Base-by-base conservation (phyloP, 2,113 vertebrate genomes). In the Calyptommatus sinebrachiatus region DNA sequence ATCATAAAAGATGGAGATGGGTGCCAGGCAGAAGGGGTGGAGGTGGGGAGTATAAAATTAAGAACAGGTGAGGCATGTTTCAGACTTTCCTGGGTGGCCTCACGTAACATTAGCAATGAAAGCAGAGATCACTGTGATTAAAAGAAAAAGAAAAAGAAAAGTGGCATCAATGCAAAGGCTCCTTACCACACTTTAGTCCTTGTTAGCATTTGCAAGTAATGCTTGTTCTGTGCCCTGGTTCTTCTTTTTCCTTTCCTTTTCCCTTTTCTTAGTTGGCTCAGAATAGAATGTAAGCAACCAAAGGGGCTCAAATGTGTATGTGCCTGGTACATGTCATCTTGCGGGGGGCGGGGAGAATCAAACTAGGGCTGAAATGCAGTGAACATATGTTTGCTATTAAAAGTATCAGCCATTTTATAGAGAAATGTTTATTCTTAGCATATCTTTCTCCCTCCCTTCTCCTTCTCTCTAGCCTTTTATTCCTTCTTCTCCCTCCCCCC, bases 21-120 rank as follows among this genome's bases (percentile, higher is more conserved):
- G 82, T 79, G 76, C 62, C 24, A 28, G 20, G 68, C 21, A 26
- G 21, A 16, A n/a, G n/a, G n/a, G n/a, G n/a, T n/a, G n/a, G 24
- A 5, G 73, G 0, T 53, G 65, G 22, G 5, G n/a, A n/a, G 0
- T 24, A 45, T 21, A 10, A 21, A 69, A 48, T 71, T 18, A 2
- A 22, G 66, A 46, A 87, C 85, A 90, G 87, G 89, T 90, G 84
- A 91, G 45, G 80, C 31, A 41, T 41, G 63, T 87, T 88, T 85
- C 83, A 87, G 88, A 84, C 82, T 86, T 90, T 87, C 81, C 73
- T 77, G 45, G 82, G 84, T 60, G 85, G 61, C 65, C 75, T 82
- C 77, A 84, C 80, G 88, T 89, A 89, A 82, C 83, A 63, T 83
- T 90, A 90, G 80, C 62, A 89, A 73, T 91, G 88, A 80, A 91